phyloP scores from a whole-genome alignment of 2,888 invertebrate genomes.

The Thera britannica region DNA sequence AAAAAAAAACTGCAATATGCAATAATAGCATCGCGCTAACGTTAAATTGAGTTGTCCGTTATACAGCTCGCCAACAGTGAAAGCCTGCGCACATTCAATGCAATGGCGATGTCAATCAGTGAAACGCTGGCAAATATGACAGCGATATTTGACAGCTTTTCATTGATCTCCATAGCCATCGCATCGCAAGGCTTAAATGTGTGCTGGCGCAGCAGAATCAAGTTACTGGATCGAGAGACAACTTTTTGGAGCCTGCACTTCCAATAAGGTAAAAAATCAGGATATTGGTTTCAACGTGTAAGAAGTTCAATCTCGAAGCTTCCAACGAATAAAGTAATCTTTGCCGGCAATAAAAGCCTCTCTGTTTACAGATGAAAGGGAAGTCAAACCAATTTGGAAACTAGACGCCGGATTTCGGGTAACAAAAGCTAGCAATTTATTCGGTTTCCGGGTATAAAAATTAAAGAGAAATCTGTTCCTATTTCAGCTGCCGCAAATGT shows the following conservation, averaged over 20 bases:
- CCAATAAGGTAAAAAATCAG: constrained; percentile 53
- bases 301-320: constrained; percentile 61
- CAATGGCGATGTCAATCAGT: too few relatives aligned
- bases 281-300: constrained; percentile 65
- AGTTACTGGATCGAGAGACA: constrained; percentile 30
- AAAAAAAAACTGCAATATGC: neutral
- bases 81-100: neutral
- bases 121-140: too few relatives aligned
- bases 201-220: constrained; percentile 17
- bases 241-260: constrained; percentile 45
- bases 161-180: too few relatives aligned
- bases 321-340: constrained; percentile 60
- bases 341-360: constrained; percentile 55
- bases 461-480: constrained; percentile 27
- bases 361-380: constrained; percentile 58
- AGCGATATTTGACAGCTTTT: too few relatives aligned
- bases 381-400: constrained; percentile 57
- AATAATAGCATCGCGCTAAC: neutral
- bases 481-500: constrained; percentile 24
- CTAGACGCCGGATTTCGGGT: constrained; percentile 47
- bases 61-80: constrained; percentile 26
- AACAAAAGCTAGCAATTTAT: constrained; percentile 49
- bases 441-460: constrained; percentile 40
- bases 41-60: constrained; percentile 13
- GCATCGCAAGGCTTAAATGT: too few relatives aligned